A percentile compares a stretch with the other conserved stretches of the same genome.
phyloP scores from a whole-genome alignment of 2,888 invertebrate species.

The Metalampra italica region DNA sequence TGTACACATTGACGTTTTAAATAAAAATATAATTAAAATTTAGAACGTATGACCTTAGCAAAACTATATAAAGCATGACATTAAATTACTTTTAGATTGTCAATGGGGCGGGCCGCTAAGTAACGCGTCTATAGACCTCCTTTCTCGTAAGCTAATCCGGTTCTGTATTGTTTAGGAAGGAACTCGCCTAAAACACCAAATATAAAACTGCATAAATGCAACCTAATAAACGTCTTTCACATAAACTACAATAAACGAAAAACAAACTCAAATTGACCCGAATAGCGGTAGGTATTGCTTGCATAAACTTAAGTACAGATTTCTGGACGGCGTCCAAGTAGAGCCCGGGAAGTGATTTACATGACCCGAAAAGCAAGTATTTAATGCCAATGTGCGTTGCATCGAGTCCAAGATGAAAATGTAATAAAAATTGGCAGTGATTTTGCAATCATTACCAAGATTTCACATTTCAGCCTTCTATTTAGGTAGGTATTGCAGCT shows the following conservation, averaged over 20 bases:
- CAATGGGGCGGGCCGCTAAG: too few relatives aligned
- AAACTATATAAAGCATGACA: too few relatives aligned
- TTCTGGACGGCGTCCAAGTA: slow-evolving; percentile 54
- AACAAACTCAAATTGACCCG: slow-evolving; percentile 43
- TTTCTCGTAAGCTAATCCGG: too few relatives aligned
- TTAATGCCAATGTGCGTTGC: slow-evolving; percentile 31
- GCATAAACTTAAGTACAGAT: slow-evolving; percentile 41
- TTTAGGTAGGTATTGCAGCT: too few relatives aligned
- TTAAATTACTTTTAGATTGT: too few relatives aligned
- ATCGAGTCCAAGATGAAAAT: slow-evolving; percentile 7
- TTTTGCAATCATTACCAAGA: background rate
- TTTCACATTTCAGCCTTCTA: too few relatives aligned
- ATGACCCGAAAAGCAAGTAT: slow-evolving; percentile 37
- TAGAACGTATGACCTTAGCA: too few relatives aligned
- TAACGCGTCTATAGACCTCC: too few relatives aligned
- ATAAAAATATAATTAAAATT: too few relatives aligned
- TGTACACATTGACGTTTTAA: too few relatives aligned
- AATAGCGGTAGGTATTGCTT: slow-evolving; percentile 46
- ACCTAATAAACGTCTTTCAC: slow-evolving; percentile 16
- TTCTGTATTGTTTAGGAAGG: too few relatives aligned
- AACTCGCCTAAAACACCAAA: too few relatives aligned
- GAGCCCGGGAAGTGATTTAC: slow-evolving; percentile 37
- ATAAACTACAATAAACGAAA: slow-evolving; percentile 33
- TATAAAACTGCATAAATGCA: background rate
- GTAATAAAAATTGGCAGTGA: slow-evolving; percentile 11